Percentiles rank a stretch among this genome's conserved stretches.
These are phyloP conservation scores for Vulpes vulpes DNA, from an alignment of 2,113 vertebrate genomes.

Conservation along the genomic window DNA sequence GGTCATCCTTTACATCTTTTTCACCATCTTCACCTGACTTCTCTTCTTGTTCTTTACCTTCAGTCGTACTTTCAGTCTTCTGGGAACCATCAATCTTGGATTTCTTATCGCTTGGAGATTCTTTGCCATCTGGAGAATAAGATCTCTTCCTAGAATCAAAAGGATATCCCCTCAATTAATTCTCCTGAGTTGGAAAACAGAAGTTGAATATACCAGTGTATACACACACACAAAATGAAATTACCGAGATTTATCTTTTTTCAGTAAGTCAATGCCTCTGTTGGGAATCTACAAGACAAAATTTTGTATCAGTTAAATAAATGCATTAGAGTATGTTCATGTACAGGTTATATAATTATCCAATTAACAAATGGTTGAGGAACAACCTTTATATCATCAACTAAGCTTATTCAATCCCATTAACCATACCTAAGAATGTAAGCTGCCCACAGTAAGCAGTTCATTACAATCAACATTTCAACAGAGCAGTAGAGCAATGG, in stretches of 20 bases:
- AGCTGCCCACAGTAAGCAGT: background rate
- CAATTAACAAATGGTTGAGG: background rate
- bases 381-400: background rate
- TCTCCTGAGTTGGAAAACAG: background rate
- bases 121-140: conserved; percentile 90
- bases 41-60: conserved; percentile 88
- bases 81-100: conserved; percentile 87
- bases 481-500: background rate
- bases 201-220: background rate
- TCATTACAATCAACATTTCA: conserved; percentile 22
- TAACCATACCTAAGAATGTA: background rate
- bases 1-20: conserved; percentile 85
- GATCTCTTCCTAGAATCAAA: conserved; percentile 87
- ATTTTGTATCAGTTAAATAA: conserved; percentile 56
- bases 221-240: conserved; percentile 55
- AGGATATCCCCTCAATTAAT: background rate
- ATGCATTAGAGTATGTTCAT: conserved; percentile 4
- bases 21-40: conserved; percentile 87
- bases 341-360: background rate
- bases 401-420: background rate
- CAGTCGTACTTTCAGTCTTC: conserved; percentile 85
- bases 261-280: conserved; percentile 90
- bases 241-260: conserved; percentile 92
- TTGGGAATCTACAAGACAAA: conserved; percentile 89
- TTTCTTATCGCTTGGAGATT: conserved; percentile 89